Base-by-base conservation (phyloP, 1,140 invertebrate genomes). In the Lepidurus packardi region DNA sequence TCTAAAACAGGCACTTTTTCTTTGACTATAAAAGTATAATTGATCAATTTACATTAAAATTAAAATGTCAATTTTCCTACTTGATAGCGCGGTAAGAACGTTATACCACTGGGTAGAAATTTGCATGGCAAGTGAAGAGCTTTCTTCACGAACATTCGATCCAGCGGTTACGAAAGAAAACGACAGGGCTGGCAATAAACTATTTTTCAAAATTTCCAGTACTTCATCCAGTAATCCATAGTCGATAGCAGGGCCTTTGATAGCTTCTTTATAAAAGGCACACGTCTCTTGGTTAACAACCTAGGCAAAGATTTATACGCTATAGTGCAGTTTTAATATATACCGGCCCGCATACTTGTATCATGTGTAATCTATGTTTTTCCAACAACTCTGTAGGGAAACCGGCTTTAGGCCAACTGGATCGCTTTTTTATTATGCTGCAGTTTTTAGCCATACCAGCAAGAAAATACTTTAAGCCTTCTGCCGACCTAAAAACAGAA, bases 401-500 rank as follows among this genome's bases (percentile, higher is more conserved):
- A 65, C 53, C 13, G 16, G 53, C 53, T 65, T 65, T 65, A 21
- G 53, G n/a, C 53, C 53, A 65, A 65, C 13, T 16, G 6, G 53
- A 21, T 65, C 53, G 53, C 9, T 13, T 6, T 21, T 65, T 65
- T 21, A 9, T 65, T n/a, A 65, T 65, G 8, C 13, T 16, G 21
- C 21, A 65, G 21, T 65, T 65, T 65, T 65, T 65, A 65, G 53
- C 53, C 53, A 65, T 65, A 16, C 53, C 53, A n/a, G 53, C 53
- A 13, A 65, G 16, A 65, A 65, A 65, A 21, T 13, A 65, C 53
- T 65, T 65, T 3, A 65, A 65, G 6, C 53, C 53, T 65, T 65
- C 53, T 13, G 53, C 4, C 1, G 53, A 65, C 53, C 53, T 65
- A 7, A 65, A 65, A 9, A 4, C 6, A 21, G 21, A 16, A 65